Evolutionary conservation across 2,797 vertebrate species (phyloP).

Genomic region (Rhabdophis nuchalis): DNA sequence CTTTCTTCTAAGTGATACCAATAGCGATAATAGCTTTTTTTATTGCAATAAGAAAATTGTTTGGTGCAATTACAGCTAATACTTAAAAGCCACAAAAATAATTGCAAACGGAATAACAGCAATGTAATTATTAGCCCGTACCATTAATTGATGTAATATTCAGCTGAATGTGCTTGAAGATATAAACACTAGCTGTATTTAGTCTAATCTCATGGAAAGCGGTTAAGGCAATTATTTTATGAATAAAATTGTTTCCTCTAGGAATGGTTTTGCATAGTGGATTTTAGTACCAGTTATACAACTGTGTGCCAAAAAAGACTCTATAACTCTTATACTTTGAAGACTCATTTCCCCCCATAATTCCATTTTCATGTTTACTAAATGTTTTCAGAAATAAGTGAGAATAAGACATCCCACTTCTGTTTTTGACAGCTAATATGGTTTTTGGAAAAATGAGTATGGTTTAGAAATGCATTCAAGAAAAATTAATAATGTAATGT

Average conservation of each 20-base stretch:
- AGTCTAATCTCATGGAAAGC: conserved; percentile 30
- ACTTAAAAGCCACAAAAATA: conserved; percentile 30
- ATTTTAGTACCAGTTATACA: conserved; percentile 40
- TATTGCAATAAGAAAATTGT: background rate
- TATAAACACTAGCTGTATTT: conserved; percentile 28
- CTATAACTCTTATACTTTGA: conserved; percentile 1
- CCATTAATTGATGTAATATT: background rate
- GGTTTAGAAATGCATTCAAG: background rate
- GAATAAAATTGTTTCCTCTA: conserved; percentile 35
- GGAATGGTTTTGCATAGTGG: conserved; percentile 40
- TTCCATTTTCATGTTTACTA: background rate
- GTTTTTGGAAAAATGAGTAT: conserved; percentile 21
- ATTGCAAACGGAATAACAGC: conserved; percentile 19
- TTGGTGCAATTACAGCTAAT: background rate
- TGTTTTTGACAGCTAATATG: conserved; percentile 18
- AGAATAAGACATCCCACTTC: background rate
- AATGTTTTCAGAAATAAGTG: background rate
- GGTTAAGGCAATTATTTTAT: background rate
- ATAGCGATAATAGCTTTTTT: background rate
- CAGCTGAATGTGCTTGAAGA: conserved; percentile 31
- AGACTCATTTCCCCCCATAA: background rate
- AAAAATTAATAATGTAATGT: background rate
- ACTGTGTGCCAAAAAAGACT: conserved; percentile 21
- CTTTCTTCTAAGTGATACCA: background rate
- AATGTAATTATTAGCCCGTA: conserved; percentile 4